Evolutionary conservation across 2,797 vertebrate species (phyloP).

Genomic region (Neosilurus mollespiculum): DNA sequence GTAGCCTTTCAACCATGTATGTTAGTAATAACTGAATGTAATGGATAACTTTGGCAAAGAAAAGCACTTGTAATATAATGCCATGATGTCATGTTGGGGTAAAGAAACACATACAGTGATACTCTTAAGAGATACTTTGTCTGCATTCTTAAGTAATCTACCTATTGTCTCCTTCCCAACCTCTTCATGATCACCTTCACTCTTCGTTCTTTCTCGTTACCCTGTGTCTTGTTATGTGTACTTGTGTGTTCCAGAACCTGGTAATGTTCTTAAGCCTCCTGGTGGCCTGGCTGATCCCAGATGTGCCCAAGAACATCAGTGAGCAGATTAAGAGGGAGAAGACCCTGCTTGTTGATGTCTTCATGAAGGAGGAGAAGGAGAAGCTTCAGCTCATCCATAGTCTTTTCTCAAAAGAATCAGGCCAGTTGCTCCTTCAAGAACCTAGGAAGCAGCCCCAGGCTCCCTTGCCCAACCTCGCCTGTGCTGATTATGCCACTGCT

Average conservation of each 20-base stretch:
- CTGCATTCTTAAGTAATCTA: conserved; percentile 25
- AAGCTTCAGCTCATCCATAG: conserved; percentile 88
- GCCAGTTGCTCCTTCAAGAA: conserved; percentile 23
- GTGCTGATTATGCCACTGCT: conserved; percentile 35
- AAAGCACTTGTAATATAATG: conserved; percentile 7
- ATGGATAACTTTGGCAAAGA: conserved; percentile 17
- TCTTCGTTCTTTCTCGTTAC: background rate
- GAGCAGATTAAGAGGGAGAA: conserved; percentile 95
- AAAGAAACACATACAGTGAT: conserved; percentile 16
- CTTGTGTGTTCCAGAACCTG: conserved; percentile 78
- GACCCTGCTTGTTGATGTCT: conserved; percentile 87
- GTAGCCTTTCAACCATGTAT: conserved; percentile 10
- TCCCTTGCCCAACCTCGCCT: conserved; percentile 24
- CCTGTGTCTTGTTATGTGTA: background rate
- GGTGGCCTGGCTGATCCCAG: conserved; percentile 95
- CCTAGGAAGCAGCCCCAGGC: conserved; percentile 17
- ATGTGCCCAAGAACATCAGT: conserved; percentile 91
- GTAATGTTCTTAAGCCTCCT: conserved; percentile 94
- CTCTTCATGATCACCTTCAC: background rate
- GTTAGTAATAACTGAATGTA: conserved; percentile 25
- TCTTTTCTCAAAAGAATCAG: conserved; percentile 73
- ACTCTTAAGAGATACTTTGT: conserved; percentile 24
- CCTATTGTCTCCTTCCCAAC: background rate
- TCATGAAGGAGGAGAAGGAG: conserved; percentile 90
- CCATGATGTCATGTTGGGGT: conserved; percentile 15